phyloP scores from a whole-genome alignment of 1,140 invertebrate genomes.

The Stratiolaelaps scimitus region DNA sequence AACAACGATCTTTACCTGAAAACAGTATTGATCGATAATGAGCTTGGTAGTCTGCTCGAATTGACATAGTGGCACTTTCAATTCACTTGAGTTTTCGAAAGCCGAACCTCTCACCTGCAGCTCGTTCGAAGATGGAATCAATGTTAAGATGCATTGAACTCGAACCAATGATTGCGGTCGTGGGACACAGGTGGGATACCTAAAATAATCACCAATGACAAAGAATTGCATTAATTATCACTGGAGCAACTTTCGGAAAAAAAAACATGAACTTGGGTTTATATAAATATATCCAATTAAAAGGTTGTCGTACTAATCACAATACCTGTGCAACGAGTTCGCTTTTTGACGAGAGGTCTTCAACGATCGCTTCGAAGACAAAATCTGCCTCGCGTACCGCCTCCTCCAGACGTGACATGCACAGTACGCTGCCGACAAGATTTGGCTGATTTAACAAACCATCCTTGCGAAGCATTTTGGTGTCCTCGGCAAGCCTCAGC shows the following conservation, averaged over 20 bases:
- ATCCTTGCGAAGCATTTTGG: slow-evolving; percentile 40
- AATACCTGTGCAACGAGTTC: slow-evolving; percentile 42
- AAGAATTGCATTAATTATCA: too few relatives aligned
- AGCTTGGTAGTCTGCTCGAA: background rate
- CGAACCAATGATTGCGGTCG: slow-evolving; percentile 41
- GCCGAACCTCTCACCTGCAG: slow-evolving; percentile 40
- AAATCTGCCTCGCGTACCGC: slow-evolving; percentile 44
- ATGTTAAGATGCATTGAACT: slow-evolving; percentile 41
- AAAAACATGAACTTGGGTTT: too few relatives aligned
- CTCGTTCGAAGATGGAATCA: slow-evolving; percentile 39
- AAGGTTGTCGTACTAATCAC: background rate
- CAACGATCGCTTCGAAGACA: slow-evolving; percentile 44
- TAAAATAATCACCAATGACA: too few relatives aligned
- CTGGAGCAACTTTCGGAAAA: too few relatives aligned
- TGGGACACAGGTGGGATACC: slow-evolving; percentile 39
- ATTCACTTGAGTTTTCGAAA: too few relatives aligned
- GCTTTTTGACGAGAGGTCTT: slow-evolving; percentile 44
- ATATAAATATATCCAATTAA: background rate
- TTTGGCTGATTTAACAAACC: slow-evolving; percentile 41
- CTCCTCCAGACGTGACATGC: slow-evolving; percentile 43
- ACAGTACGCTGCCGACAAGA: slow-evolving; percentile 44
- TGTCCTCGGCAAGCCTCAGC: slow-evolving; percentile 42
- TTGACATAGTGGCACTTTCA: too few relatives aligned
- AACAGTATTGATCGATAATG: slow-evolving; percentile 32
- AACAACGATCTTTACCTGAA: slow-evolving; percentile 39